Conservation (phyloP, 2,797 vertebrate genomes). For the Chelmon rostratus region DNA sequence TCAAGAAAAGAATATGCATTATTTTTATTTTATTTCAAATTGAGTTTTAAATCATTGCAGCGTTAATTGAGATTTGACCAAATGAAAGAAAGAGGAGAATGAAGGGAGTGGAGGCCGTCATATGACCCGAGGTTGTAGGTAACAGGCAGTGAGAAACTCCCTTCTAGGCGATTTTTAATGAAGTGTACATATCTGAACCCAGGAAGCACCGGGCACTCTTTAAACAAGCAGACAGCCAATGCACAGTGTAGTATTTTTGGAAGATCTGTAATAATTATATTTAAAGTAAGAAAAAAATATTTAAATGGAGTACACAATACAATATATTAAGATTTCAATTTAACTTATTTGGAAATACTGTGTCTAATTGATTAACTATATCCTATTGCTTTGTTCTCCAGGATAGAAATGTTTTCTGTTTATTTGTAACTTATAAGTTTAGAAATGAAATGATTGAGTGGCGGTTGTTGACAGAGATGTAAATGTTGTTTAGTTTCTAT, state of each 20-base stretch:
- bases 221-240: conserved; percentile 76
- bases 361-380: conserved; percentile 75
- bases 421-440: conserved; percentile 74
- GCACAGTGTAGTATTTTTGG: conserved; percentile 83
- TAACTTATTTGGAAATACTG: conserved; percentile 84
- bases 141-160: conserved; percentile 11
- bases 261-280: conserved; percentile 82
- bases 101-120: conserved; percentile 29
- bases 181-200: conserved; percentile 79
- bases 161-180: conserved; percentile 49
- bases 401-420: conserved; percentile 69
- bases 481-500: conserved; percentile 64
- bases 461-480: conserved; percentile 52
- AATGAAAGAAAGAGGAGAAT: conserved; percentile 60
- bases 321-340: conserved; percentile 81
- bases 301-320: conserved; percentile 82
- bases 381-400: conserved; percentile 71
- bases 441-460: conserved; percentile 63
- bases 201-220: conserved; percentile 79
- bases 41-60: conserved; percentile 58
- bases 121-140: conserved; percentile 36
- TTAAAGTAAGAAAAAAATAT: conserved; percentile 80
- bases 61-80: conserved; percentile 74
- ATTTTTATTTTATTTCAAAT: conserved; percentile 66
- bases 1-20: conserved; percentile 61